These are phyloP conservation scores for Triplophysa bombifrons DNA, from an alignment of 2,797 vertebrate genomes.

Conservation along the genomic window DNA sequence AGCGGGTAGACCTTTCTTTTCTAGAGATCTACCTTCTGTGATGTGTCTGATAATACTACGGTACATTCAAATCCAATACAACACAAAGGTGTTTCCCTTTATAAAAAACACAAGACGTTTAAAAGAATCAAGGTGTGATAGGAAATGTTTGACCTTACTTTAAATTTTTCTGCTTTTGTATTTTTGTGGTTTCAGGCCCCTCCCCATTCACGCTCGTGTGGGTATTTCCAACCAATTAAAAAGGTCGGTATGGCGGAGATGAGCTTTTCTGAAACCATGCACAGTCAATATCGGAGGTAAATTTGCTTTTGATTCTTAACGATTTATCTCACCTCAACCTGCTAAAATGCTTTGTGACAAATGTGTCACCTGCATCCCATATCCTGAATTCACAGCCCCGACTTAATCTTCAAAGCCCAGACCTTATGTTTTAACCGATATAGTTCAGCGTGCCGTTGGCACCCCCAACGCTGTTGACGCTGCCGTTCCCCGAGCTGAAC, in stretches of 20 bases:
- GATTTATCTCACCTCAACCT: slow-evolving; percentile 26
- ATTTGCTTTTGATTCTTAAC: slow-evolving; percentile 31
- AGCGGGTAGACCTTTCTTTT: not conserved
- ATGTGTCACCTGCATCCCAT: slow-evolving; percentile 27
- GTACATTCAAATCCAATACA: slow-evolving; percentile 1
- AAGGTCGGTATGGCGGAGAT: slow-evolving; percentile 19
- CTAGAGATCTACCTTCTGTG: not conserved
- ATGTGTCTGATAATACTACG: not conserved
- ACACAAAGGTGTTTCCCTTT: slow-evolving; percentile 31
- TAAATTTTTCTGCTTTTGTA: slow-evolving; percentile 30
- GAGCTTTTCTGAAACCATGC: slow-evolving; percentile 27
- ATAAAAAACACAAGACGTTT: slow-evolving; percentile 43
- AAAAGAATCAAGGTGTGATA: slow-evolving; percentile 54
- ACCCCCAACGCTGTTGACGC: not conserved
- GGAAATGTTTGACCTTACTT: slow-evolving; percentile 58
- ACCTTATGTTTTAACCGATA: slow-evolving; percentile 55
- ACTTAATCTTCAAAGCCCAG: slow-evolving; percentile 43
- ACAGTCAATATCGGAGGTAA: slow-evolving; percentile 39
- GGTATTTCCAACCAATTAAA: slow-evolving; percentile 55
- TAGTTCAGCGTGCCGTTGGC: slow-evolving; percentile 30
- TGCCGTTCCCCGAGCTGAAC: slow-evolving; percentile 1
- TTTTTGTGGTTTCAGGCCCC: slow-evolving; percentile 45
- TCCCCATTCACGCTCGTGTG: slow-evolving; percentile 24
- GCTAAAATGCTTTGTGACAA: not conserved
- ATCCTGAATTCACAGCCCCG: not conserved